Evolutionary conservation across 2,888 invertebrate species (phyloP).

Genomic region (Chalcosyrphus nemorum): DNA sequence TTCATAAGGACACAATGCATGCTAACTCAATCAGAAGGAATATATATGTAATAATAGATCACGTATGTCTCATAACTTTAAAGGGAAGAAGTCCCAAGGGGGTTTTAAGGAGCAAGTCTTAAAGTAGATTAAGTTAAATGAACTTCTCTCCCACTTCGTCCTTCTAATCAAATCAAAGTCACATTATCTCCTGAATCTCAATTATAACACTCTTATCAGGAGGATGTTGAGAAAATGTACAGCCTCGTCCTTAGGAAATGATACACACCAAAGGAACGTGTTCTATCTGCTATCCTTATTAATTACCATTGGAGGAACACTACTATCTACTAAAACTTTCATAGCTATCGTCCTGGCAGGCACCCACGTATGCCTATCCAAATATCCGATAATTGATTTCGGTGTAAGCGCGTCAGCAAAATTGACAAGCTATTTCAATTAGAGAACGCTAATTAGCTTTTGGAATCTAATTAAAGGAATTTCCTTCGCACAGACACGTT

Average conservation of each 20-base stretch:
- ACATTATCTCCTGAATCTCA: neutral
- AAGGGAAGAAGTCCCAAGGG: neutral
- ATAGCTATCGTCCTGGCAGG: neutral
- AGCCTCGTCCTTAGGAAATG: neutral
- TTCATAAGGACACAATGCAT: neutral
- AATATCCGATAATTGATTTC: slow-evolving; percentile 44
- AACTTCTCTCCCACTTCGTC: neutral
- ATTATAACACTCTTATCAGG: neutral
- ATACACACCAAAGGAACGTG: neutral
- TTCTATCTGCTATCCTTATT: neutral
- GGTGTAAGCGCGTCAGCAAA: slow-evolving; percentile 15
- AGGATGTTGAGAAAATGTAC: neutral
- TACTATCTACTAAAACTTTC: too few species aligned
- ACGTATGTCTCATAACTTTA: neutral
- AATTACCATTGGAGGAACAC: neutral
- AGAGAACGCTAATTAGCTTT: slow-evolving; percentile 34
- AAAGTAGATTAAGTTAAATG: neutral
- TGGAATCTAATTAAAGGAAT: slow-evolving; percentile 21
- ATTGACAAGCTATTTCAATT: slow-evolving; percentile 52
- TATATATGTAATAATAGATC: neutral
- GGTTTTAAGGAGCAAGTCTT: neutral
- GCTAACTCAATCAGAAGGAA: neutral
- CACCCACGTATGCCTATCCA: slow-evolving; percentile 14
- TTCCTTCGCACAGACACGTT: slow-evolving; percentile 4
- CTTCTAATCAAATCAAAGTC: neutral